Conservation (phyloP, 2,113 vertebrate species). For the Melanotaenia duboulayi region DNA sequence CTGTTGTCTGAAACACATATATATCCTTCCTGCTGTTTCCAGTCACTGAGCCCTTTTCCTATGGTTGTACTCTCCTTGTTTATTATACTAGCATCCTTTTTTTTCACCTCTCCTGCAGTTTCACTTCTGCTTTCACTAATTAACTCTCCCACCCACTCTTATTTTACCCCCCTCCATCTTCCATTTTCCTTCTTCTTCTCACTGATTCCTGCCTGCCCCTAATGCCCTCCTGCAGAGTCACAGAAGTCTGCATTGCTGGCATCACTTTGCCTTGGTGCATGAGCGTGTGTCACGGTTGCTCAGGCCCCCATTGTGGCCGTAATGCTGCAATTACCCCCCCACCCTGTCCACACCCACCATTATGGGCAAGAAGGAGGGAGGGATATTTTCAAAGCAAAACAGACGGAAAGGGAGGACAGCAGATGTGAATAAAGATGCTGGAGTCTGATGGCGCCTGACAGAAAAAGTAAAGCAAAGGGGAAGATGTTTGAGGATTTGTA, state of each 20-base stretch:
- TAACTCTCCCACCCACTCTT: constrained; percentile 32
- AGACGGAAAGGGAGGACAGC: neutral
- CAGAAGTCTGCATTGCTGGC: constrained; percentile 58
- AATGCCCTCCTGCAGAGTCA: constrained; percentile 57
- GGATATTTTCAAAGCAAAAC: constrained; percentile 11
- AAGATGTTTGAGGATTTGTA: neutral
- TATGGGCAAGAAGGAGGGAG: constrained; percentile 22
- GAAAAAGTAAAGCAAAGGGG: constrained; percentile 10
- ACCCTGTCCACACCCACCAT: constrained; percentile 13
- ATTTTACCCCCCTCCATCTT: constrained; percentile 4
- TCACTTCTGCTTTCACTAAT: constrained; percentile 39
- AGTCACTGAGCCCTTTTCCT: constrained; percentile 17
- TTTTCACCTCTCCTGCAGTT: neutral
- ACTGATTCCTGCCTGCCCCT: neutral
- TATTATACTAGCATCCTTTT: constrained; percentile 15
- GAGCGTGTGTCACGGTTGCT: constrained; percentile 65
- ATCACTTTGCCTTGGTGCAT: constrained; percentile 44
- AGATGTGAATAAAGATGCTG: neutral
- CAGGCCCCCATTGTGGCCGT: constrained; percentile 54
- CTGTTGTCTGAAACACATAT: constrained; percentile 33
- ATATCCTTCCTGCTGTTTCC: constrained; percentile 12
- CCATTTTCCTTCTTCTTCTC: constrained; percentile 8
- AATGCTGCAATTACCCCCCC: constrained; percentile 68
- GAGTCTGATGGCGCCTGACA: constrained; percentile 1
- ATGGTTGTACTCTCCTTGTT: constrained; percentile 6